These are phyloP conservation scores for Pelobates cultripes DNA, from an alignment of 2,797 vertebrate species.

Conservation along the genomic window DNA sequence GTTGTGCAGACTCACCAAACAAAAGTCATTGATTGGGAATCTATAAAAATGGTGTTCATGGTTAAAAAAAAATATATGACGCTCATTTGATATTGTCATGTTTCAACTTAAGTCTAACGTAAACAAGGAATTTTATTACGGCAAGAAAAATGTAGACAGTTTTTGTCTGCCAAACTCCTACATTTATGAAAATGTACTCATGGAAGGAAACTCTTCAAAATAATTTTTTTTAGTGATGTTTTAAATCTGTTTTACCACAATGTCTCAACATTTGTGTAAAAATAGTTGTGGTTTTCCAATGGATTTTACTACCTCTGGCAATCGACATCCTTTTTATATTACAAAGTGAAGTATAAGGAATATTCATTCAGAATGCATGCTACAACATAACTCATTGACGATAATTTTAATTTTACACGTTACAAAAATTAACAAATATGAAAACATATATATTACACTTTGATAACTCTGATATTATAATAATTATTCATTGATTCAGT, in stretches of 20 bases:
- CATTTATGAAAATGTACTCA: neutral
- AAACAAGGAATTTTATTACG: neutral
- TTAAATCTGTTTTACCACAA: neutral
- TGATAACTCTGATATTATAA: no score
- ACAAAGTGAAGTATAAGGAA: neutral
- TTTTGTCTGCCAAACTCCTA: neutral
- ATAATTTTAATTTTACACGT: no score
- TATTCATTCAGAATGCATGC: no score
- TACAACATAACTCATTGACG: no score
- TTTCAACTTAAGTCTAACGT: slow-evolving; percentile 3
- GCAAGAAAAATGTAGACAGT: neutral
- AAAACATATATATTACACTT: no score
- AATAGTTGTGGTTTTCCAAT: slow-evolving; percentile 3
- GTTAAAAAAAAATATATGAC: slow-evolving; percentile 14
- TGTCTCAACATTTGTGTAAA: neutral
- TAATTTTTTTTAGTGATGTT: neutral
- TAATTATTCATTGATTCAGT: no score
- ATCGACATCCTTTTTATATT: neutral
- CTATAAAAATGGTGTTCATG: slow-evolving; percentile 2
- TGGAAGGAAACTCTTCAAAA: neutral
- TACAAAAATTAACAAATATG: no score
- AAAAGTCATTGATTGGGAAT: slow-evolving; percentile 11
- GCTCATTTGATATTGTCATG: neutral
- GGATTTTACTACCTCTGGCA: slow-evolving; percentile 9
- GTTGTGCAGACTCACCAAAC: neutral